Conservation (phyloP, 1,140 invertebrate genomes). For the Heliothis subflexa region DNA sequence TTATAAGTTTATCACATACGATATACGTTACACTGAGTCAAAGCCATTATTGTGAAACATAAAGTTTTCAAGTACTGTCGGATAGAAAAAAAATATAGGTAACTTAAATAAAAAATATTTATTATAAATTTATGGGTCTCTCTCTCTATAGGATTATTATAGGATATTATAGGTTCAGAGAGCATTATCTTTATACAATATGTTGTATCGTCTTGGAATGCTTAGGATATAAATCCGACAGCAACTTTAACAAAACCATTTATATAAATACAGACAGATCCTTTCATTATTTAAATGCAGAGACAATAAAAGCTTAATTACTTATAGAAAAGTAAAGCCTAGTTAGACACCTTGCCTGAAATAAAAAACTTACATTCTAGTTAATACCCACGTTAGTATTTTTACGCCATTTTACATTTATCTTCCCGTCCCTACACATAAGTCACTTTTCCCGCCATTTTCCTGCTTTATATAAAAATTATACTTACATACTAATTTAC, state of each 20-base stretch:
- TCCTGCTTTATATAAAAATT: conserved; percentile 31
- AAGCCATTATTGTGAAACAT: conserved; percentile 11
- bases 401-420: neutral
- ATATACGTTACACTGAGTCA: conserved; percentile 25
- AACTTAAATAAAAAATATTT: no score
- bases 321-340: conserved; percentile 22
- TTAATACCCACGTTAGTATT: conserved; percentile 23
- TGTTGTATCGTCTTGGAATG: neutral
- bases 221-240: neutral
- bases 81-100: neutral
- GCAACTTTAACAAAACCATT: conserved; percentile 2
- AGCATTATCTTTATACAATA: no score
- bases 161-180: no score
- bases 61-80: neutral
- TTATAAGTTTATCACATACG: conserved; percentile 31
- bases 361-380: conserved; percentile 6
- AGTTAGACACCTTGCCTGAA: conserved; percentile 16
- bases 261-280: neutral
- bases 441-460: conserved; percentile 8
- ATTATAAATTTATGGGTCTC: no score
- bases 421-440: neutral
- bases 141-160: no score
- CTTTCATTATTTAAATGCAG: conserved; percentile 2
- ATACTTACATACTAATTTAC: conserved; percentile 1
- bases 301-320: conserved; percentile 33